Conservation (phyloP, 1,140 invertebrate species). For the Trinorchestia longiramus region DNA sequence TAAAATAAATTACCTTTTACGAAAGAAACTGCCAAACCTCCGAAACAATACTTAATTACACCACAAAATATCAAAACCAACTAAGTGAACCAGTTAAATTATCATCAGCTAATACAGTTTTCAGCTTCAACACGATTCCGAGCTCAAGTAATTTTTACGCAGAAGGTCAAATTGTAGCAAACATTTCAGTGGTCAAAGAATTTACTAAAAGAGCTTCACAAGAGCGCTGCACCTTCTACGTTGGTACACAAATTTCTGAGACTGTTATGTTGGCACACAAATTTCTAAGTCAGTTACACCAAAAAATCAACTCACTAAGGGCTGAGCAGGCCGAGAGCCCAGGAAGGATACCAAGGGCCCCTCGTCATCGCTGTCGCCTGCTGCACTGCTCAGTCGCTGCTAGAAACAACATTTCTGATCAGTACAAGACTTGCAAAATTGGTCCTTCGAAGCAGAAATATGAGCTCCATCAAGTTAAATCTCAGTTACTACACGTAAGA, state of each 20-base stretch:
- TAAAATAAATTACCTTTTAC: no score
- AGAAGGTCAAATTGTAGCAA: not conserved
- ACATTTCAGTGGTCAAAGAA: not conserved
- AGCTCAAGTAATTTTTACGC: not conserved
- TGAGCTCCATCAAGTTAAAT: not conserved
- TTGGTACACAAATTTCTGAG: no score
- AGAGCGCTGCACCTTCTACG: not conserved
- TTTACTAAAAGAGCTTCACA: not conserved
- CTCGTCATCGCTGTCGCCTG: slow-evolving; percentile 57
- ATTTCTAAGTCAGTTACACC: not conserved
- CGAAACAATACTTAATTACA: not conserved
- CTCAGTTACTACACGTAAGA: no score
- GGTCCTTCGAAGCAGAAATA: not conserved
- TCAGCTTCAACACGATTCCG: not conserved
- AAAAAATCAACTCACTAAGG: not conserved
- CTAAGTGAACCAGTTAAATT: not conserved
- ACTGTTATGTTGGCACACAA: not conserved
- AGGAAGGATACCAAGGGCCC: slow-evolving; percentile 25
- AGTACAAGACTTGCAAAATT: not conserved
- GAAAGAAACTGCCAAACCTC: not conserved
- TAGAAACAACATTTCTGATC: not conserved
- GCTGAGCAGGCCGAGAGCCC: not conserved
- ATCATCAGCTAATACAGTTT: not conserved
- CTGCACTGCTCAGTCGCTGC: not conserved
- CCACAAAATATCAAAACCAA: not conserved